Base-by-base conservation (phyloP, 1,140 invertebrate species). In the Sesamia nonagrioides region DNA sequence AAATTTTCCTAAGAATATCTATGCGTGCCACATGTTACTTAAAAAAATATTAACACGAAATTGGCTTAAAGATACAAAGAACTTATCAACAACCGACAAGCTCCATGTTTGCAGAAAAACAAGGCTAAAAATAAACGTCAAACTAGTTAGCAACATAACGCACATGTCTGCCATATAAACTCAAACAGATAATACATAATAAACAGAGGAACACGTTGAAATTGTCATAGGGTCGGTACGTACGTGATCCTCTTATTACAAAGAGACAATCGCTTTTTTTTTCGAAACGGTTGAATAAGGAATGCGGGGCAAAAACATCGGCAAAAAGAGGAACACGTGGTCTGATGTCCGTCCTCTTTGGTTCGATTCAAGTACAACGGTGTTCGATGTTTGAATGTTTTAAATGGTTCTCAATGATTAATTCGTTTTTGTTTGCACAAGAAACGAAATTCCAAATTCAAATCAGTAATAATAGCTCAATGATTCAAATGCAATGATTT, bases 201-300 rank as follows among this genome's bases (percentile, higher is more conserved):
- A 74, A 74, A 21, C 72, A 74, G 54, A 35, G 73, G 11, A 13
- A 52, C 73, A 75, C 58, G 42, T 75, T 15, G 73, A 75, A 61
- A 75, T 75, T 77, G 81, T 80, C 81, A 78, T 82, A 78, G 78
- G 71, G 66, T 68, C 63, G 63, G 9, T 69, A 21, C 37, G 37
- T 78, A 82, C 84, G 84, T 84, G 82, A 77, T 78, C 79, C 79
- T 84, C 56, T 27, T 69, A 77, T 82, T 77, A 82, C 81, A 82
- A 82, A 78, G 78, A 82, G 81, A 71, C 73, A 60, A 79, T 69
- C 74, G 18, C 73, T 82, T 82, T 72, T 82, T 82, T 66, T 52
- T 40, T 71, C 45, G 11, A 61, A 63, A 76, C 42, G 69, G 69
- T 75, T 75, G 69, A 56, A 58, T 42, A 75, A 63, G 81, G 81